Percentiles rank a stretch among this genome's conserved stretches.
Evolutionary conservation across 1,140 invertebrate species (phyloP).

Genomic region (Orussus abietinus): DNA sequence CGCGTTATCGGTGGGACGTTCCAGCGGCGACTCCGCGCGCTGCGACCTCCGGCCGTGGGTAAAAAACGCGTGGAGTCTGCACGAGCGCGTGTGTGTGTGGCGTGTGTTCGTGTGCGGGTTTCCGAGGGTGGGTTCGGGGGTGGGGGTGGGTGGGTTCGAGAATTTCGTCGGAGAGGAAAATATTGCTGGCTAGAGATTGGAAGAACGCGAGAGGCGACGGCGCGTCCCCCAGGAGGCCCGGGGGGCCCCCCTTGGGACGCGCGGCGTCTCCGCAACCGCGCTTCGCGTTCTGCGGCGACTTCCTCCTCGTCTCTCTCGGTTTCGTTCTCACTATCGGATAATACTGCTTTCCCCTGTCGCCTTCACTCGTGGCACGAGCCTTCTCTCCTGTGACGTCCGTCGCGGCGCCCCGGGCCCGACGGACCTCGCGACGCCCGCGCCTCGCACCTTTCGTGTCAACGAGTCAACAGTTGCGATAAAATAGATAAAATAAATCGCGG

Average conservation of each 20-base stretch:
- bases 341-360: constrained; percentile 27
- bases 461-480: not conserved
- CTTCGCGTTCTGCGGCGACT: constrained; percentile 12
- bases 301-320: constrained; percentile 22
- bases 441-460: not conserved
- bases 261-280: no score
- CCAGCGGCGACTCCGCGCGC: no score
- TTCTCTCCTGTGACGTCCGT: not conserved
- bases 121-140: not conserved
- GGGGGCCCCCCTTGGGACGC: no score
- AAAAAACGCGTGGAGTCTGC: not conserved
- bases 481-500: no score
- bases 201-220: constrained; percentile 29
- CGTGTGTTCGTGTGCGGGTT: no score
- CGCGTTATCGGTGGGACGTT: no score
- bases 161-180: constrained; percentile 42
- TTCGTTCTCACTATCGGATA: constrained; percentile 20
- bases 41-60: no score
- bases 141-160: constrained; percentile 5
- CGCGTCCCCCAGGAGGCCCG: no score
- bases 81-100: not conserved
- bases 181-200: constrained; percentile 31
- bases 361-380: no score
- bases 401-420: not conserved
- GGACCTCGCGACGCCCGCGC: not conserved